Evolutionary conservation across 2,888 invertebrate genomes (phyloP).

Genomic region (Esperia sulphurella): DNA sequence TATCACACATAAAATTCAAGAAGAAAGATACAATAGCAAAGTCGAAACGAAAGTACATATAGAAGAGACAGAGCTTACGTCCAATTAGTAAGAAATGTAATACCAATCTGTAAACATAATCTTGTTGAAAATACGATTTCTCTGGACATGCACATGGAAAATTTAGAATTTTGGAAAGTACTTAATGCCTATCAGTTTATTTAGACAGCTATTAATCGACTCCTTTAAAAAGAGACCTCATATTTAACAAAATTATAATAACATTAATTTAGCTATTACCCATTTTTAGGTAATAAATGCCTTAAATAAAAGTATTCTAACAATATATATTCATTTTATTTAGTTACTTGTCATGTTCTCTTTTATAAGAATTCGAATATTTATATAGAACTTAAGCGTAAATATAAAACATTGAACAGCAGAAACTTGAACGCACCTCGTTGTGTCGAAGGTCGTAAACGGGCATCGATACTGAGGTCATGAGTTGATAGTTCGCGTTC

Average conservation of each 20-base stretch:
- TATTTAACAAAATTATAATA: background rate
- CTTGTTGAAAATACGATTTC: slow-evolving; percentile 38
- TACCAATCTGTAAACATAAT: slow-evolving; percentile 68
- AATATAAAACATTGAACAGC: slow-evolving; percentile 1
- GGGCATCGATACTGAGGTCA: slow-evolving; percentile 96
- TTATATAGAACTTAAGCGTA: background rate
- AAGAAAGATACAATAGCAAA: slow-evolving; percentile 16
- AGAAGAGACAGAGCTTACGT: slow-evolving; percentile 60
- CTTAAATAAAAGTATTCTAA: too few relatives aligned
- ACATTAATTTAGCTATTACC: too few relatives aligned
- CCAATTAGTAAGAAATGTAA: slow-evolving; percentile 60
- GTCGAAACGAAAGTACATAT: slow-evolving; percentile 19
- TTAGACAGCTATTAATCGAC: background rate
- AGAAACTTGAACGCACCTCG: slow-evolving; percentile 81
- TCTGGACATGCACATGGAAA: slow-evolving; percentile 50
- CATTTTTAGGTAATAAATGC: too few relatives aligned
- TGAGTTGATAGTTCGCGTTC: slow-evolving; percentile 85
- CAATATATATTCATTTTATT: background rate
- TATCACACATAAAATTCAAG: slow-evolving; percentile 23
- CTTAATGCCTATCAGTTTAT: background rate
- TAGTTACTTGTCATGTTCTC: slow-evolving; percentile 10
- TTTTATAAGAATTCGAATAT: slow-evolving; percentile 22
- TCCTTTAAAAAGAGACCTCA: slow-evolving; percentile 7
- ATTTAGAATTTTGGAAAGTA: slow-evolving; percentile 42
- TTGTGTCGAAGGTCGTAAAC: slow-evolving; percentile 93